Percentiles rank a stretch among this genome's conserved stretches.
Conservation (phyloP, 2,888 invertebrate genomes). For the Taphrorychus bicolor region DNA sequence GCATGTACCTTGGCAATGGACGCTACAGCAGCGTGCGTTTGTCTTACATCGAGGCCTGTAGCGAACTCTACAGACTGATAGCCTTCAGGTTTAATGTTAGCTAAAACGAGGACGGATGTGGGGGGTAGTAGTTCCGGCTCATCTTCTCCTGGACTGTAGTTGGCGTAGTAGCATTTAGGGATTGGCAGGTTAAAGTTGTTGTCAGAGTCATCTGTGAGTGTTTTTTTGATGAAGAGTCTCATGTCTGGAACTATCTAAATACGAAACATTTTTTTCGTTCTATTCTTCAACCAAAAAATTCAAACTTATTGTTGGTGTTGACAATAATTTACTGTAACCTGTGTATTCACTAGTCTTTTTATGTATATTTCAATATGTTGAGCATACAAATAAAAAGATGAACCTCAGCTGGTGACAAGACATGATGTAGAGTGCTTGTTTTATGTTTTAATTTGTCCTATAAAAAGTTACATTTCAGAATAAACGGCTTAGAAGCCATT, state of each 20-base stretch:
- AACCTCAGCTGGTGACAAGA: too few species aligned
- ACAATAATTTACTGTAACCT: too few species aligned
- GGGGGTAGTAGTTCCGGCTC: constrained; percentile 61
- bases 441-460: too few species aligned
- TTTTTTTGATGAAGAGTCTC: constrained; percentile 66
- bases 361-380: too few species aligned
- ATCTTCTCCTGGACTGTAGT: constrained; percentile 62
- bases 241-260: constrained; percentile 73
- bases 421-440: too few species aligned
- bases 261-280: background rate
- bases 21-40: constrained; percentile 73
- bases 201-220: constrained; percentile 50
- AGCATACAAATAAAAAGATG: too few species aligned
- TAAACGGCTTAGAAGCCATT: too few species aligned
- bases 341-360: too few species aligned
- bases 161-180: constrained; percentile 73
- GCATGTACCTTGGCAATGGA: constrained; percentile 78
- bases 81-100: constrained; percentile 73
- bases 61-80: constrained; percentile 74
- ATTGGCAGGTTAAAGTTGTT: constrained; percentile 67
- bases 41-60: constrained; percentile 69
- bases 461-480: too few species aligned
- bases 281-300: background rate
- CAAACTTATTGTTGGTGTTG: background rate
- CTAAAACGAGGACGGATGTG: constrained; percentile 76